A percentile compares a stretch with the other conserved stretches of the same genome.
These are phyloP conservation scores for Halichondria panicea DNA, from an alignment of 37 sponge, comb jelly and placozoan genomes.

Conservation along the genomic window DNA sequence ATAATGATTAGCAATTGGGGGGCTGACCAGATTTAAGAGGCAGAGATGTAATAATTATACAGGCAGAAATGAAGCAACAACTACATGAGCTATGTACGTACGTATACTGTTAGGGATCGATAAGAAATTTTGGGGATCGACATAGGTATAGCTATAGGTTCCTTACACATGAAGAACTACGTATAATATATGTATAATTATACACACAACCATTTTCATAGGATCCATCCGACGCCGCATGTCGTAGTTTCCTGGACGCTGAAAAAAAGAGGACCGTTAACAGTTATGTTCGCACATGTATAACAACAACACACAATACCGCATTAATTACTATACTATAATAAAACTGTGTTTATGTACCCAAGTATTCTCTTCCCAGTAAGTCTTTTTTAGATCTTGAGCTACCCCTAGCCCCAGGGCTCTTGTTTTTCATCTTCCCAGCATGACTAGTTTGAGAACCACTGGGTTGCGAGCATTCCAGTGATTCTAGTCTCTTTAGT, in stretches of 20 bases:
- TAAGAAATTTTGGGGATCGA: too few relatives aligned
- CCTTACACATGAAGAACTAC: too few relatives aligned
- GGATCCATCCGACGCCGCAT: slow-evolving; percentile 54
- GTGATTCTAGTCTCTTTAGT: background rate
- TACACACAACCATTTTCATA: slow-evolving; percentile 45
- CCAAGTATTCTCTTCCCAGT: slow-evolving; percentile 31
- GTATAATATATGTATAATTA: background rate
- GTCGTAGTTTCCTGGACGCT: slow-evolving; percentile 33
- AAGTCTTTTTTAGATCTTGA: background rate
- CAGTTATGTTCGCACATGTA: background rate
- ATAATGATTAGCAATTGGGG: too few relatives aligned
- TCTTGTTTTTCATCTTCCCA: slow-evolving; percentile 30
- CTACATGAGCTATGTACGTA: too few relatives aligned
- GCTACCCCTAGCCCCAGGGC: background rate
- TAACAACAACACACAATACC: background rate
- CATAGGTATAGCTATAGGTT: too few relatives aligned
- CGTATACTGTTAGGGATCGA: too few relatives aligned
- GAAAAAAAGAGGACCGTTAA: background rate
- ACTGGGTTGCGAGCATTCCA: background rate
- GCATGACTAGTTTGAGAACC: slow-evolving; percentile 28
- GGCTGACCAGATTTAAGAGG: too few relatives aligned
- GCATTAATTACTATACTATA: background rate
- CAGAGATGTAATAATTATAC: too few relatives aligned
- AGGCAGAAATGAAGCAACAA: too few relatives aligned
- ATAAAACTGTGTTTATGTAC: background rate